Percentiles rank a stretch among this genome's conserved stretches.
phyloP scores from a whole-genome alignment of 2,797 vertebrate genomes.

The Mareca strepera region DNA sequence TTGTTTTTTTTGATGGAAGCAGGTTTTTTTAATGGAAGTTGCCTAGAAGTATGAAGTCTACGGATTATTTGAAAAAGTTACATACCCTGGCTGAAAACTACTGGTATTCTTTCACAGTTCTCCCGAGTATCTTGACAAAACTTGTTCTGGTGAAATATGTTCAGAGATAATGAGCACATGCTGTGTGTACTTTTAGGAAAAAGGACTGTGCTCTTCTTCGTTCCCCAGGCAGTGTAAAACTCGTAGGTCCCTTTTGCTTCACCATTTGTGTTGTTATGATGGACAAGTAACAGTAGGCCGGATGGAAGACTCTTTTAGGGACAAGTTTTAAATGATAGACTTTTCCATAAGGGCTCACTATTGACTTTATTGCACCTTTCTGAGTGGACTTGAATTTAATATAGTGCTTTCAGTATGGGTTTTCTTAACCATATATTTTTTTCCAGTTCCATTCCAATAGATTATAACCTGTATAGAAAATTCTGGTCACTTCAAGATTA shows the following conservation, averaged over 20 bases:
- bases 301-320: neutral
- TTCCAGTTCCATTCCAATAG: conserved; percentile 94
- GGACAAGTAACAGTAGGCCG: neutral
- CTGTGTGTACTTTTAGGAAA: neutral
- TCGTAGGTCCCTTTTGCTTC: neutral
- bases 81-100: neutral
- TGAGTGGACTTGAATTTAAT: neutral
- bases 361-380: neutral
- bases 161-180: neutral
- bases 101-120: neutral
- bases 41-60: neutral
- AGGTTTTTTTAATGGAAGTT: neutral
- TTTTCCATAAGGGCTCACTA: neutral
- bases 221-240: neutral
- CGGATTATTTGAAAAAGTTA: neutral
- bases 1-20: neutral
- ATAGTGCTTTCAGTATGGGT: accelerated
- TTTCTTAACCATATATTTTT: neutral
- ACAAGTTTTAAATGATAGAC: neutral
- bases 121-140: neutral
- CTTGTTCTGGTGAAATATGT: neutral
- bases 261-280: neutral
- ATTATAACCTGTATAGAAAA: conserved; percentile 99
- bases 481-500: conserved; percentile 99
- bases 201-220: neutral